Base-by-base conservation (phyloP, 2,113 vertebrate species). In the Phycodurus eques region DNA sequence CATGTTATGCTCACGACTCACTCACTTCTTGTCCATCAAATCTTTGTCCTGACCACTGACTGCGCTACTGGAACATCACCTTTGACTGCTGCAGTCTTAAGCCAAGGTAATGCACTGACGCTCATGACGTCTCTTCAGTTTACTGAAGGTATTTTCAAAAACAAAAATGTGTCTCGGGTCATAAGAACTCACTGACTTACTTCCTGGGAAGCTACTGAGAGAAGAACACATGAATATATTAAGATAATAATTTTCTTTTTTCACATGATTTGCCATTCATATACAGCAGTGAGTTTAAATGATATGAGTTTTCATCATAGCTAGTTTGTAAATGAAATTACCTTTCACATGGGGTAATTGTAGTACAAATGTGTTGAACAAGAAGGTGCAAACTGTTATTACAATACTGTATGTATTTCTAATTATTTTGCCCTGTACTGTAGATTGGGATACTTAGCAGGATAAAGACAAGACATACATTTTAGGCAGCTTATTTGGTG, bases 21-120 rank as follows among this genome's bases (percentile, higher is more conserved):
- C 91, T 91, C 91, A 91, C 90, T 90, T 89, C 84, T 85, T 93
- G 92, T 94, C 91, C 89, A 90, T 91, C 90, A 90, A 91, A 91
- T 88, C 92, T 89, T 89, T 93, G 92, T 93, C 92, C 91, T 92
- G 93, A 93, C 92, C 91, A 89, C 92, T 93, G 92, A 92, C 92
- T 91, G 91, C 92, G 87, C 92, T 85, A 89, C 92, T 82, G 92
- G 92, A 93, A 89, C 92, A 71, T 91, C 92, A 91, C 87, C 93
- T 90, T 91, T 92, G 91, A 93, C 89, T 90, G 91, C 91, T 88
- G 79, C 92, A 90, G 88, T 91, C 85, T 89, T 90, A 79, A 86
- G 87, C 88, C 89, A 92, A 94, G 93, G 93, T 94, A 94, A 93
- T 79, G 69, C 88, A 88, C 91, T 83, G 87, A 88, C 81, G 88